These are phyloP conservation scores for Camelus dromedarius DNA, from an alignment of 2,113 vertebrate genomes.

Conservation along the genomic window DNA sequence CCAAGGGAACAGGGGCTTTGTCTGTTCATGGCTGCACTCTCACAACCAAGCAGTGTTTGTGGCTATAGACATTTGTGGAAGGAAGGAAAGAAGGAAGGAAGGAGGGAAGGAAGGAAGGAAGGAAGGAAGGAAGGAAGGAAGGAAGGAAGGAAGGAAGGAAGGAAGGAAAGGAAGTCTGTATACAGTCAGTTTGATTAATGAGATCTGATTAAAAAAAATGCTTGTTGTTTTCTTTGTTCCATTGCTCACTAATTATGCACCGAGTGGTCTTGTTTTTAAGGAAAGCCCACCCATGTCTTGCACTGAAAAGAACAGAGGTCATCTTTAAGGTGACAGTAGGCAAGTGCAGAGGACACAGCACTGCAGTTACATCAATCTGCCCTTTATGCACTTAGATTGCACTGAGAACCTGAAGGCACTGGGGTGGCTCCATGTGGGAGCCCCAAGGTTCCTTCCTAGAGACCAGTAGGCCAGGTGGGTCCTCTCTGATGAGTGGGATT, in stretches of 20 bases:
- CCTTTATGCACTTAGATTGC: neutral
- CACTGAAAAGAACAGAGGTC: neutral
- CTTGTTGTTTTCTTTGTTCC: neutral
- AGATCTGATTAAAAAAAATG: neutral
- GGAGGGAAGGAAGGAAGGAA: no score
- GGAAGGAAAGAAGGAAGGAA: neutral
- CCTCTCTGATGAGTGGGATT: neutral
- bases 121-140: neutral
- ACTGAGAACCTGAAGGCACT: neutral
- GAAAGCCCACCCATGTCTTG: neutral
- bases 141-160: neutral
- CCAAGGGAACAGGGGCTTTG: neutral
- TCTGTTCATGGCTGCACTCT: neutral
- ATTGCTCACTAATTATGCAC: neutral
- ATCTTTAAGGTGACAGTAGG: neutral
- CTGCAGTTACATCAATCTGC: neutral
- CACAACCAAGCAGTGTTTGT: neutral
- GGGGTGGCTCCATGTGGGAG: neutral
- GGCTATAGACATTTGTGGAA: neutral
- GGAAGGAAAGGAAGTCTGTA: neutral
- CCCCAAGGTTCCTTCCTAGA: neutral
- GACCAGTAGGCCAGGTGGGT: neutral
- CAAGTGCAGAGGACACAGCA: rapidly evolving
- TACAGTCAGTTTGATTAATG: neutral
- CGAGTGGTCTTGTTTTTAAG: neutral